Evolutionary conservation across 2,888 invertebrate species (phyloP).

Genomic region (Lucinisca nassula): DNA sequence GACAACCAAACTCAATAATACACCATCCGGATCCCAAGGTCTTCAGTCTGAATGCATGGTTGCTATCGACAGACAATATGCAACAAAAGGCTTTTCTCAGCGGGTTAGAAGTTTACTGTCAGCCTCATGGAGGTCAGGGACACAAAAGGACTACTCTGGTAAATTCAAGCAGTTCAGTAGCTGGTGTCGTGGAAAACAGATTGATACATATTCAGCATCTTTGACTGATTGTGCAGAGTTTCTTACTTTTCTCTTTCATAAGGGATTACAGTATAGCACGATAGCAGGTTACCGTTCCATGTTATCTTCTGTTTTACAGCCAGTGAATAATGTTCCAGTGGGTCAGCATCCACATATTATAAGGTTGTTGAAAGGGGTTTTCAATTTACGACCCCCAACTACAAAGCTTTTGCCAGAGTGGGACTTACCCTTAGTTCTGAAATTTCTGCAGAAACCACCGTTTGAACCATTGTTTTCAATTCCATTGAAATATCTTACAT

Average conservation of each 20-base stretch:
- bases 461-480: slow-evolving; percentile 34
- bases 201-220: slow-evolving; percentile 34
- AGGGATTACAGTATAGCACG: slow-evolving; percentile 38
- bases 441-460: slow-evolving; percentile 32
- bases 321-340: slow-evolving; percentile 24
- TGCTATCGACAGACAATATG: slow-evolving; percentile 41
- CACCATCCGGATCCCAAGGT: slow-evolving; percentile 26
- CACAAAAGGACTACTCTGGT: slow-evolving; percentile 36
- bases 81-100: slow-evolving; percentile 19
- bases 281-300: slow-evolving; percentile 36
- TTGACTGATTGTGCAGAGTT: slow-evolving; percentile 40
- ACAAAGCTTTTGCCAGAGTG: slow-evolving; percentile 43
- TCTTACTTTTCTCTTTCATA: slow-evolving; percentile 23
- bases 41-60: slow-evolving; percentile 45
- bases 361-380: slow-evolving; percentile 32
- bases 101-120: too few relatives aligned
- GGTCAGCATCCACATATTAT: slow-evolving; percentile 50
- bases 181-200: too few relatives aligned
- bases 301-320: slow-evolving; percentile 38
- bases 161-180: too few relatives aligned
- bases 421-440: slow-evolving; percentile 39
- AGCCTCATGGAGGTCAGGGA: slow-evolving; percentile 34
- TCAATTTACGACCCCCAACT: slow-evolving; percentile 47
- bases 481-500: slow-evolving; percentile 14
- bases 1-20: background rate